Conservation (phyloP, 2,797 vertebrate species). For the Helostoma temminkii region DNA sequence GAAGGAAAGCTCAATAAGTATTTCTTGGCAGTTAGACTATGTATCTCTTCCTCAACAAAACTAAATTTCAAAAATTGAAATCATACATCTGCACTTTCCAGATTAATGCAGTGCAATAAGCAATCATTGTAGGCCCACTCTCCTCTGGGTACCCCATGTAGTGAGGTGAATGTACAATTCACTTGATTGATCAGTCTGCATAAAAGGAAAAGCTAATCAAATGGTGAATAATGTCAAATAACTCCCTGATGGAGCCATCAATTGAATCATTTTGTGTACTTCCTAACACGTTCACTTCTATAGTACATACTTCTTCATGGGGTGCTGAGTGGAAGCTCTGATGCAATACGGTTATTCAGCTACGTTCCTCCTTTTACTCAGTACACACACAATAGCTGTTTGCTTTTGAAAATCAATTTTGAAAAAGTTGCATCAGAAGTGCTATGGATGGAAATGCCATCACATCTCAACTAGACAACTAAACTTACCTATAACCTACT, state of each 20-base stretch:
- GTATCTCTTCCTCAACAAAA: slow-evolving; percentile 39
- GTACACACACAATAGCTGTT: slow-evolving; percentile 2
- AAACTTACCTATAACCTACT: too few relatives aligned
- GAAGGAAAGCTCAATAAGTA: slow-evolving; percentile 25
- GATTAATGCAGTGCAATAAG: slow-evolving; percentile 75
- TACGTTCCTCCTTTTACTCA: slow-evolving; percentile 8
- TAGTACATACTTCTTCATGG: slow-evolving; percentile 22
- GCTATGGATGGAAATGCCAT: neutral
- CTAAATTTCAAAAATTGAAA: slow-evolving; percentile 53
- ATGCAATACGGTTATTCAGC: slow-evolving; percentile 41
- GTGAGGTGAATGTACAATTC: slow-evolving; percentile 61
- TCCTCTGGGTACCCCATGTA: slow-evolving; percentile 57
- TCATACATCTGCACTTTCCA: slow-evolving; percentile 63
- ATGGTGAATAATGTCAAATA: slow-evolving; percentile 60
- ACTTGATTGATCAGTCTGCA: slow-evolving; percentile 71
- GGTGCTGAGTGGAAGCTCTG: slow-evolving; percentile 7
- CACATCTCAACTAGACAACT: neutral
- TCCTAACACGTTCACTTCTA: slow-evolving; percentile 31
- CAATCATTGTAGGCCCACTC: slow-evolving; percentile 61
- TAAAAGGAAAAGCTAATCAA: slow-evolving; percentile 68
- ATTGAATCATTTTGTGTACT: slow-evolving; percentile 60
- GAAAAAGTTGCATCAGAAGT: slow-evolving; percentile 31
- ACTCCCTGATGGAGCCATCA: slow-evolving; percentile 49
- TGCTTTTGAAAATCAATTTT: slow-evolving; percentile 48
- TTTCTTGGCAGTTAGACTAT: slow-evolving; percentile 27